Evolutionary conservation across 92 coral and sea anemone species (phyloP), one percentile per base, ranked within the genome.

Genomic region (Siderastrea siderea): DNA sequence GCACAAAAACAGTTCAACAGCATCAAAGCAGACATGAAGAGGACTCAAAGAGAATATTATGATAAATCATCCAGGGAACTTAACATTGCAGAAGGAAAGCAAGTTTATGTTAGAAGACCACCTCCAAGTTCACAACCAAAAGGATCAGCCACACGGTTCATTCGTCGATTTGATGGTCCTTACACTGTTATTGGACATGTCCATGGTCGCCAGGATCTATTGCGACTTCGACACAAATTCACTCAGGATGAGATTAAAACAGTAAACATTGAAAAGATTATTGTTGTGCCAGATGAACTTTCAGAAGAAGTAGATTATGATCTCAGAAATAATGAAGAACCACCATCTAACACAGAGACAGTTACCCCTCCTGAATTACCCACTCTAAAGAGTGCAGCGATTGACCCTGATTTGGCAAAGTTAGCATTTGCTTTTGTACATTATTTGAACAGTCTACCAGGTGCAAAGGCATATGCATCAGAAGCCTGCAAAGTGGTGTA

Each of bases 271-370:
- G 89, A 86, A 43, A 93, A 93, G 57, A 66, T 93, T 73, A 79
- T 90, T 73, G 91, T 93, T 60, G 89, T 90, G 7, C 95, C 95
- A 59, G 93, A 92, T 75, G 49, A 43, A 55, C n/a, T 72, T 72
- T 44, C 77, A 47, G 58, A 26, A 26, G 38, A 26, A 26, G 38
- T 26, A 26, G 38, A 26, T 26, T 26, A 72, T 26, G 77, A 49
- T 59, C 77, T 91, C 13, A 87, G 81, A n/a, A 79, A 88, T 55
- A 77, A 88, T 58, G 80, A 88, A 67, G 88, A 75, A 26, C 82
- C 81, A 91, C 67, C 83, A 7, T 26, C 38, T 26, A 26, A 26
- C 38, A 26, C 38, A 26, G 38, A 26, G 38, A 26, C 38, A 26
- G 38, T 26, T 26, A 26, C 38, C 38, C 38, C 38, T 26, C 38